Evolutionary conservation across 2,113 vertebrate species (phyloP).

Genomic region (Ceratotherium simum): DNA sequence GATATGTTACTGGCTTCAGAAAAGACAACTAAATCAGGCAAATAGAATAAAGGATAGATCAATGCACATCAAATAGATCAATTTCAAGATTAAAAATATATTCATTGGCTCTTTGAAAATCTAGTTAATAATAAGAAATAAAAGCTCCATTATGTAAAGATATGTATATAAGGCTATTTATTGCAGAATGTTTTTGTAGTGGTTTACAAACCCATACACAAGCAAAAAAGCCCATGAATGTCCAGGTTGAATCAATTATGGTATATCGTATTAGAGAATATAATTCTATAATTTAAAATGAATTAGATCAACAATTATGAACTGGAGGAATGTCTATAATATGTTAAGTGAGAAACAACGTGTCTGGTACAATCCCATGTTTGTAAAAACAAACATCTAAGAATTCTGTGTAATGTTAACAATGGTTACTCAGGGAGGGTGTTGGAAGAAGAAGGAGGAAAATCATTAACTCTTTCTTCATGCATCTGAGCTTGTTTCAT

Average conservation of each 20-base stretch:
- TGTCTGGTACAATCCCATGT: background rate
- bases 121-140: constrained; percentile 29
- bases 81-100: background rate
- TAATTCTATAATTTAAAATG: constrained; percentile 33
- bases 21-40: background rate
- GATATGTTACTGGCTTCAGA: background rate
- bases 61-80: background rate
- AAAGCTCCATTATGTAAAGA: background rate
- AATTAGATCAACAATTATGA: background rate
- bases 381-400: background rate
- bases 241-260: background rate
- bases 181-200: background rate
- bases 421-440: background rate
- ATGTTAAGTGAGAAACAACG: background rate
- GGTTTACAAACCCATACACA: background rate
- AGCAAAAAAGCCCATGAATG: background rate
- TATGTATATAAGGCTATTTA: background rate
- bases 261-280: background rate
- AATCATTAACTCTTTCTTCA: background rate
- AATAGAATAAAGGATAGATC: background rate
- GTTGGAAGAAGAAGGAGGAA: background rate
- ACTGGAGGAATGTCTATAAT: background rate
- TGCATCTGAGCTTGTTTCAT: background rate
- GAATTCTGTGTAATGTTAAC: background rate
- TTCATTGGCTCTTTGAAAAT: background rate